Conservation (phyloP, 2,797 vertebrate species). For the Malurus splendens region DNA sequence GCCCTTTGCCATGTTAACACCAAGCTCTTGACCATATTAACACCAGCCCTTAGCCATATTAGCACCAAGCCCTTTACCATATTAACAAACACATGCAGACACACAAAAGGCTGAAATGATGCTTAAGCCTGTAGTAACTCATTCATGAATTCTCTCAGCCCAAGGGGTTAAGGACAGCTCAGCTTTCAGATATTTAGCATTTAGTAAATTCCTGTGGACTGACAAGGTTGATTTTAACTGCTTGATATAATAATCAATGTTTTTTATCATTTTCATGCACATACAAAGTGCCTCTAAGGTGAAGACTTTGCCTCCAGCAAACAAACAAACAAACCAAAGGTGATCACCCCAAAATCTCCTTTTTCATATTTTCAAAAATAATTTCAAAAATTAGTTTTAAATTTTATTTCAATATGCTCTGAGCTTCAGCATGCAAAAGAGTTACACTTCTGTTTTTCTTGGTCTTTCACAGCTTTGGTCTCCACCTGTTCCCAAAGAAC, state of each 20-base stretch:
- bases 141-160: background rate
- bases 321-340: background rate
- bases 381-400: no score
- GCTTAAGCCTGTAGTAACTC: background rate
- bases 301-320: background rate
- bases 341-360: background rate
- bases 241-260: background rate
- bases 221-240: background rate
- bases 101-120: background rate
- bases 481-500: slow-evolving; percentile 32
- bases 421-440: background rate
- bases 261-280: background rate
- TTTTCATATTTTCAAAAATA: background rate
- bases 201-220: background rate
- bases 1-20: background rate
- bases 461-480: slow-evolving; percentile 13
- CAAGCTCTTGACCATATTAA: fast-evolving
- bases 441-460: slow-evolving; percentile 47
- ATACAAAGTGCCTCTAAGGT: background rate
- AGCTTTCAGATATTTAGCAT: background rate
- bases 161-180: background rate
- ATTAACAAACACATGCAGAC: background rate
- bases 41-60: background rate
- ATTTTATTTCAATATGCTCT: background rate
- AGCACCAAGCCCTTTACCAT: background rate